These are phyloP conservation scores for Ypsolopha sequella DNA, from an alignment of 2,888 invertebrate species.

Conservation along the genomic window DNA sequence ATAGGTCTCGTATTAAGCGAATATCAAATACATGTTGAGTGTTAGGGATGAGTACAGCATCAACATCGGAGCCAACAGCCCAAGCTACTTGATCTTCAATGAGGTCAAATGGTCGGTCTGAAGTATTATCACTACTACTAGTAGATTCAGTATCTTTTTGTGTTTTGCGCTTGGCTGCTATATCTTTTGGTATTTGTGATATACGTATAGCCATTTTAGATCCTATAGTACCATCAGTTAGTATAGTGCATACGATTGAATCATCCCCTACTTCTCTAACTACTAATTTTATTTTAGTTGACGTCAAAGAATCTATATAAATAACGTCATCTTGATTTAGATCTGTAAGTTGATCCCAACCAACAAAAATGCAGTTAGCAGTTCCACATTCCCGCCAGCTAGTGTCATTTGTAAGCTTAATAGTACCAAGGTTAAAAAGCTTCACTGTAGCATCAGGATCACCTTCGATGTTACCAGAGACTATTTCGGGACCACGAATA, in stretches of 20 bases:
- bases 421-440: constrained; percentile 36
- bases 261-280: constrained; percentile 50
- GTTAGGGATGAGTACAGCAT: constrained; percentile 47
- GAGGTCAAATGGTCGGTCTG: constrained; percentile 76
- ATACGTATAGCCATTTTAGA: constrained; percentile 65
- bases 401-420: constrained; percentile 61
- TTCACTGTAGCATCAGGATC: constrained; percentile 44
- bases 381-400: constrained; percentile 68
- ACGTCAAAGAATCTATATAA: constrained; percentile 51
- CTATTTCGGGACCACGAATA: constrained; percentile 48
- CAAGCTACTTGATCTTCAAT: constrained; percentile 60
- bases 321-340: constrained; percentile 61
- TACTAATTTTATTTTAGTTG: constrained; percentile 43
- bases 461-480: constrained; percentile 52
- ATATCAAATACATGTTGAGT: constrained; percentile 39
- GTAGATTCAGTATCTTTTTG: constrained; percentile 57
- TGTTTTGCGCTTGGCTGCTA: constrained; percentile 35
- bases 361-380: constrained; percentile 64
- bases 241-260: constrained; percentile 62
- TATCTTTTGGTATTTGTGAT: constrained; percentile 56
- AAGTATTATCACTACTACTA: constrained; percentile 71
- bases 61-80: constrained; percentile 52
- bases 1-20: constrained; percentile 29
- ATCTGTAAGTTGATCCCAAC: constrained; percentile 64
- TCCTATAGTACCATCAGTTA: constrained; percentile 62